Conservation (phyloP, 2,113 vertebrate genomes). For the Panthera uncia region DNA sequence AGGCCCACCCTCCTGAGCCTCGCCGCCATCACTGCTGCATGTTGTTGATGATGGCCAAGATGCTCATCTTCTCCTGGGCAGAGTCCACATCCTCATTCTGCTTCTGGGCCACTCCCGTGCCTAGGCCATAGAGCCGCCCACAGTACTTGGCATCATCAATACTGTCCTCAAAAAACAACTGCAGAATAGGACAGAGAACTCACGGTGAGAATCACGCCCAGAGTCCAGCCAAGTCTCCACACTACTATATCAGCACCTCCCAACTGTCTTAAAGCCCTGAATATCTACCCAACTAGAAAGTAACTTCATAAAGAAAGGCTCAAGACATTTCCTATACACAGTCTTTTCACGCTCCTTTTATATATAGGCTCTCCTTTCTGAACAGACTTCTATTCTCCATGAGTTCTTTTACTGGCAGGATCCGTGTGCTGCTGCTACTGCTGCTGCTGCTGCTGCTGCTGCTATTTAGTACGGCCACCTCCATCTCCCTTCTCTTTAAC, state of each 20-base stretch:
- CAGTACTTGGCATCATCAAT: constrained; percentile 99
- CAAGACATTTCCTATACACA: background rate
- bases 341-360: background rate
- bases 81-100: constrained; percentile 92
- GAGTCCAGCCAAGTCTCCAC: background rate
- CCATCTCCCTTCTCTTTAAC: background rate
- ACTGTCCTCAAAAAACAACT: constrained; percentile 99
- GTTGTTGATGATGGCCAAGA: constrained; percentile 88
- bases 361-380: background rate
- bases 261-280: background rate
- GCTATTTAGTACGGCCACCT: background rate
- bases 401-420: background rate
- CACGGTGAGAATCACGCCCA: background rate
- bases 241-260: background rate
- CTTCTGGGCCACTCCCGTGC: constrained; percentile 94
- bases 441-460: background rate
- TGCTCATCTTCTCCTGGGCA: constrained; percentile 89
- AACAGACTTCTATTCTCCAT: background rate
- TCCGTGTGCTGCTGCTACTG: background rate
- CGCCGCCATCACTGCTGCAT: constrained; percentile 84
- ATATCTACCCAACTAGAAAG: background rate
- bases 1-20: constrained; percentile 18
- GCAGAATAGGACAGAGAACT: constrained; percentile 63
- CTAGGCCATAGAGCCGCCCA: constrained; percentile 96
- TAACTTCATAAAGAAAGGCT: background rate